phyloP scores from a whole-genome alignment of 2,888 invertebrate species.

The Atherix ibis region DNA sequence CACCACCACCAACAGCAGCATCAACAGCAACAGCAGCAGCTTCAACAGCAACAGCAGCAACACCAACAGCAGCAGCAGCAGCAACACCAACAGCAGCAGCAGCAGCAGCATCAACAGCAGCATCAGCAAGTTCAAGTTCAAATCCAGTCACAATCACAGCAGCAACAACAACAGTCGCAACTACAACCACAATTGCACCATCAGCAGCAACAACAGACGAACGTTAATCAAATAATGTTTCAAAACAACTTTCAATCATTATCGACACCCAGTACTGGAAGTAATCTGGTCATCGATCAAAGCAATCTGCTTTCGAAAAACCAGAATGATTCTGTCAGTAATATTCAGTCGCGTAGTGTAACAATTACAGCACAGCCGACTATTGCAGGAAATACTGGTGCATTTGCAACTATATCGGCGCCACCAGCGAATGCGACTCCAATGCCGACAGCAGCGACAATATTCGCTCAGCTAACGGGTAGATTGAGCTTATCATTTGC shows the following conservation, averaged over 20 bases:
- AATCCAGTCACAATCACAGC: conserved; percentile 11
- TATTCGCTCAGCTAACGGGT: conserved; percentile 41
- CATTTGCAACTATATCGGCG: conserved; percentile 21
- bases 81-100: conserved; percentile 24
- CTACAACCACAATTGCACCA: not conserved
- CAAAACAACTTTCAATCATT: too few relatives aligned
- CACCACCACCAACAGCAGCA: conserved; percentile 15
- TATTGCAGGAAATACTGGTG: not conserved
- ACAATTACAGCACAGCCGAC: not conserved
- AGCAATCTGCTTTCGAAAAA: too few relatives aligned
- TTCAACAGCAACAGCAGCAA: conserved; percentile 17
- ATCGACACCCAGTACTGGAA: too few relatives aligned
- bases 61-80: conserved; percentile 10
- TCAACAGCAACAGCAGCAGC: conserved; percentile 15
- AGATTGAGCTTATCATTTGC: conserved; percentile 48
- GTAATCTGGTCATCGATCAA: too few relatives aligned
- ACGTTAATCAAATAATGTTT: too few relatives aligned
- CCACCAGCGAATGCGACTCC: too few relatives aligned
- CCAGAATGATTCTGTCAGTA: too few relatives aligned
- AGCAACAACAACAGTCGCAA: conserved; percentile 14
- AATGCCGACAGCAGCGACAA: conserved; percentile 21
- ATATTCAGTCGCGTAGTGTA: too few relatives aligned
- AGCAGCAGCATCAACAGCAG: conserved; percentile 13
- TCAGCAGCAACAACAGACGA: not conserved
- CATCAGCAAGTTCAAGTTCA: not conserved